Percentiles rank a stretch among this genome's conserved stretches.
Conservation (phyloP, 1,140 invertebrate species). For the Ceratosolen fusciceps region DNA sequence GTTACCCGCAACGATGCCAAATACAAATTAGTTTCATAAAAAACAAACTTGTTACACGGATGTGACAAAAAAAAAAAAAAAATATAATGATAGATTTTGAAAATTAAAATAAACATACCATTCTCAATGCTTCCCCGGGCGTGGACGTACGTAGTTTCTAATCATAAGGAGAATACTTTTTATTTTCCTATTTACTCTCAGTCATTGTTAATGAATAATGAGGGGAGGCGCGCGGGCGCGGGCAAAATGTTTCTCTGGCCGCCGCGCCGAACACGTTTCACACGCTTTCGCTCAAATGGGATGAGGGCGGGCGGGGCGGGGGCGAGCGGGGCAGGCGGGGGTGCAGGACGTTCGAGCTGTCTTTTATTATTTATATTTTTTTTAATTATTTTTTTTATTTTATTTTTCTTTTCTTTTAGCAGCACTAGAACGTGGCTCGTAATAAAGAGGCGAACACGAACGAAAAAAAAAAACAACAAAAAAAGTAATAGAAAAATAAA, state of each 20-base stretch:
- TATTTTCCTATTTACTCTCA: constrained; percentile 3
- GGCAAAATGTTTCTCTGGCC: constrained; percentile 16
- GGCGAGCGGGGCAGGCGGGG: no score
- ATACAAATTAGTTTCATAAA: constrained; percentile 36
- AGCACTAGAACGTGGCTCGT: constrained; percentile 40
- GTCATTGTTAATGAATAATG: constrained; percentile 1
- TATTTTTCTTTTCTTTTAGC: constrained; percentile 5
- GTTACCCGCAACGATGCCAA: constrained; percentile 36
- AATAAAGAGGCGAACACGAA: no score
- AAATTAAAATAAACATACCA: constrained; percentile 63
- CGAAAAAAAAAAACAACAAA: no score
- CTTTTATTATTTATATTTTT: no score
- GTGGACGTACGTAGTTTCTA: constrained; percentile 62
- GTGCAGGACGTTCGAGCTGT: no score
- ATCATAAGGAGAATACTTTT: constrained; percentile 50
- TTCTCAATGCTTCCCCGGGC: constrained; percentile 67
- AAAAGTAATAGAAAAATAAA: no score
- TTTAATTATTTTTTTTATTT: no score
- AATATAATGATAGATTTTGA: constrained; percentile 48
- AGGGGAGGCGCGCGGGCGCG: constrained; percentile 1
- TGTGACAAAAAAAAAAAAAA: no score
- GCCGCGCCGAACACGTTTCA: constrained; percentile 11
- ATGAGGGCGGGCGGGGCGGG: constrained; percentile 33
- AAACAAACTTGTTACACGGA: constrained; percentile 41
- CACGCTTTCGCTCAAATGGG: constrained; percentile 19